phyloP scores from a whole-genome alignment of 2,888 invertebrate species.

The Cenopis cana region DNA sequence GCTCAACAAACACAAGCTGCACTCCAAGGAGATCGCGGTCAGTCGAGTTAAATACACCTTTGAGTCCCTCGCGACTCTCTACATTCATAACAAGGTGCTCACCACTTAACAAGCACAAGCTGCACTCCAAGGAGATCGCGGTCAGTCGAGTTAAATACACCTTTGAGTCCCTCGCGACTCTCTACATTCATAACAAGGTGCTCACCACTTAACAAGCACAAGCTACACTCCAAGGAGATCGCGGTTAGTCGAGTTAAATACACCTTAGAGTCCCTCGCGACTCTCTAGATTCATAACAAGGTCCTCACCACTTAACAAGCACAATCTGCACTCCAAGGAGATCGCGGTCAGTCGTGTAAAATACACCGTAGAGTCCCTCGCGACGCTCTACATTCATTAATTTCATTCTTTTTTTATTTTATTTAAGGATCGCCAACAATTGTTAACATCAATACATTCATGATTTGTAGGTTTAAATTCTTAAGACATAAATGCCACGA shows the following conservation, averaged over 20 bases:
- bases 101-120: slow-evolving; percentile 93
- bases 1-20: slow-evolving; percentile 94
- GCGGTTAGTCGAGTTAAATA: slow-evolving; percentile 1
- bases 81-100: slow-evolving; percentile 87
- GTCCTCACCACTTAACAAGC: slow-evolving; percentile 94
- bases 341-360: slow-evolving; percentile 20
- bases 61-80: not conserved
- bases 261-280: not conserved
- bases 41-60: not conserved
- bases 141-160: not conserved
- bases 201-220: slow-evolving; percentile 93
- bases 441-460: too few species aligned
- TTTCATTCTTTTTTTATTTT: too few species aligned
- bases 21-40: slow-evolving; percentile 88
- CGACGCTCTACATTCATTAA: not conserved
- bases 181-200: slow-evolving; percentile 85
- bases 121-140: slow-evolving; percentile 91
- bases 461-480: too few species aligned
- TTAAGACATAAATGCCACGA: too few species aligned
- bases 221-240: slow-evolving; percentile 93
- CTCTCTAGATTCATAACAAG: slow-evolving; percentile 69
- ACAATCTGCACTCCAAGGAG: slow-evolving; percentile 95
- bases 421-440: too few species aligned
- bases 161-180: not conserved
- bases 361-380: not conserved